phyloP scores from a whole-genome alignment of 2,888 invertebrate species.

The Spodoptera exigua region DNA sequence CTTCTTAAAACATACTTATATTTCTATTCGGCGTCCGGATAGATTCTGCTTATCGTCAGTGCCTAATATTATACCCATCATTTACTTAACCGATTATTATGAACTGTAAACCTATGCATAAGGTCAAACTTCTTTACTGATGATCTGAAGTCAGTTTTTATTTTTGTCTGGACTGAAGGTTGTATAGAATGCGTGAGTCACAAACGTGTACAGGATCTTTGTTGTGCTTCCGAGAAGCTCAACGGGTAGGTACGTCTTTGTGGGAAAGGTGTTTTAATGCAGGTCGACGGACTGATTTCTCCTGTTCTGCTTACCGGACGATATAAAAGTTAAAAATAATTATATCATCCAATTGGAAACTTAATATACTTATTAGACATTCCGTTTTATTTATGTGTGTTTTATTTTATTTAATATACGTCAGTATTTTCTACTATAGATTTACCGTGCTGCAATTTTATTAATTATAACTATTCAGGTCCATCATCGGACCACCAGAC shows the following conservation, averaged over 20 bases:
- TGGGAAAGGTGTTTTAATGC: conserved; percentile 85
- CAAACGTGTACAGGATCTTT: conserved; percentile 85
- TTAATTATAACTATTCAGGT: no score
- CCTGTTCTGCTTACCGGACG: conserved; percentile 72
- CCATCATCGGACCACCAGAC: no score
- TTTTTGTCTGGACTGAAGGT: conserved; percentile 78
- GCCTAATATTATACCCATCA: no score
- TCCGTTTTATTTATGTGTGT: conserved; percentile 54
- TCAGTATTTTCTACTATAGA: no score
- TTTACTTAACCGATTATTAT: no score
- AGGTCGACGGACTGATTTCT: conserved; percentile 84
- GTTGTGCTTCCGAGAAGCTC: conserved; percentile 86
- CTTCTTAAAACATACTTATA: neutral
- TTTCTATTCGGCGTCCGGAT: neutral
- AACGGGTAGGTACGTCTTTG: conserved; percentile 79
- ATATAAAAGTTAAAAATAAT: conserved; percentile 69
- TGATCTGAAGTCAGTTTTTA: conserved; percentile 45
- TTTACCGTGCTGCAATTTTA: no score
- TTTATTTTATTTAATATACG: conserved; percentile 39
- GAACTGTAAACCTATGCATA: no score
- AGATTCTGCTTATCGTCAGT: neutral
- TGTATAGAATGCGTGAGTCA: conserved; percentile 79
- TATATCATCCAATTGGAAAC: conserved; percentile 64
- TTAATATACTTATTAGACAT: conserved; percentile 57
- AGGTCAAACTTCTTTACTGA: conserved; percentile 19